These are phyloP conservation scores for Panzeria rudis DNA, from an alignment of 2,888 invertebrate genomes.

Conservation along the genomic window DNA sequence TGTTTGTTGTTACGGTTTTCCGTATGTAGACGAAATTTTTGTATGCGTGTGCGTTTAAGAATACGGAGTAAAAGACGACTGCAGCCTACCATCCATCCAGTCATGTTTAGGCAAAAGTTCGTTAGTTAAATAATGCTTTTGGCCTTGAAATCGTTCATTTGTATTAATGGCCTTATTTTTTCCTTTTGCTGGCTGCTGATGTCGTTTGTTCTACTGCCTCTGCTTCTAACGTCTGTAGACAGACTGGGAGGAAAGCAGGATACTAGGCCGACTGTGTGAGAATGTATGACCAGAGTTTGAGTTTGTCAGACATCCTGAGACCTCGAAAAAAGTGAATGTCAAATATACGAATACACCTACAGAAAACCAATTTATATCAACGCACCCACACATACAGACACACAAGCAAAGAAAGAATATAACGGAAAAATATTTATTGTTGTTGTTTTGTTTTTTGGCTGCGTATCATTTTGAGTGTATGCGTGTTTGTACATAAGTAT, in stretches of 20 bases:
- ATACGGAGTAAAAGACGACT: neutral
- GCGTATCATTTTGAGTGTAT: conserved; percentile 25
- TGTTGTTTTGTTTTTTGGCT: conserved; percentile 42
- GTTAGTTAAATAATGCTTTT: conserved; percentile 68
- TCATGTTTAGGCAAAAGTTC: conserved; percentile 62
- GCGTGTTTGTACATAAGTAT: conserved; percentile 19
- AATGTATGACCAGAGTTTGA: conserved; percentile 62
- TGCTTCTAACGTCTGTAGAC: conserved; percentile 22
- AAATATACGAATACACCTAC: conserved; percentile 22
- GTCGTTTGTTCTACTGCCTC: conserved; percentile 7
- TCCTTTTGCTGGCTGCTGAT: conserved; percentile 48
- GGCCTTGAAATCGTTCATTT: conserved; percentile 70
- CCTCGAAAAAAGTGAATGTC: conserved; percentile 62
- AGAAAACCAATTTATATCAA: neutral
- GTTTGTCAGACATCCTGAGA: conserved; percentile 71
- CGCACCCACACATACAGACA: neutral
- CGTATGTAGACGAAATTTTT: conserved; percentile 32
- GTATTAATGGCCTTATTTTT: conserved; percentile 64
- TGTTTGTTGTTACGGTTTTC: conserved; percentile 52
- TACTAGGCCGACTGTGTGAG: conserved; percentile 52
- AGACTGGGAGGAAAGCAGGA: conserved; percentile 62
- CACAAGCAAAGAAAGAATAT: conserved; percentile 13
- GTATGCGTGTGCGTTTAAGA: neutral
- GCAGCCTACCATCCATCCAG: conserved; percentile 35
- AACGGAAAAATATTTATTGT: conserved; percentile 15